Percentiles rank a stretch among this genome's conserved stretches.
These are phyloP conservation scores for Elymnias hypermnestra DNA, from an alignment of 1,140 invertebrate species.

Conservation along the genomic window DNA sequence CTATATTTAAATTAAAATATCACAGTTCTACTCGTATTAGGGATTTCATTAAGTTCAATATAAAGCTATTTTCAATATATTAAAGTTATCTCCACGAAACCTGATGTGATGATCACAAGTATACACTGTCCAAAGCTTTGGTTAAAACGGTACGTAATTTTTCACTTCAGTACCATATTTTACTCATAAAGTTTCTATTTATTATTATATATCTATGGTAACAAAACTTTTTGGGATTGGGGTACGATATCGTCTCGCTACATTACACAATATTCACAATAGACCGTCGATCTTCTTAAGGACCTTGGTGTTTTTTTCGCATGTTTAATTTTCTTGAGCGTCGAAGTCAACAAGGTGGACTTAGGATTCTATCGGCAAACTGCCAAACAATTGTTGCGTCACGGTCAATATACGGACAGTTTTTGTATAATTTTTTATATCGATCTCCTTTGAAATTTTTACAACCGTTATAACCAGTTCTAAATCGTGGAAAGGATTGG, in stretches of 20 bases:
- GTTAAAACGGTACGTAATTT: too few species aligned
- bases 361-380: conserved; percentile 60
- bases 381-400: conserved; percentile 72
- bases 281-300: conserved; percentile 64
- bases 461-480: conserved; percentile 40
- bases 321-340: conserved; percentile 59
- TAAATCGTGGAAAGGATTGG: conserved; percentile 49
- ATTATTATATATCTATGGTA: too few species aligned
- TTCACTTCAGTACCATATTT: too few species aligned
- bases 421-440: conserved; percentile 50
- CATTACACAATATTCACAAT: conserved; percentile 73
- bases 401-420: conserved; percentile 65
- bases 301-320: conserved; percentile 56
- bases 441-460: conserved; percentile 19
- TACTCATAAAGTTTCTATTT: too few species aligned
- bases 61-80: too few species aligned
- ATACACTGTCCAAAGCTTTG: too few species aligned
- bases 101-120: too few species aligned
- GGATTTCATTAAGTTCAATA: too few species aligned
- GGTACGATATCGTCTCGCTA: conserved; percentile 52
- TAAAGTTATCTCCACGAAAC: too few species aligned
- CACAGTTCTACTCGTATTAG: too few species aligned
- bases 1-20: too few species aligned
- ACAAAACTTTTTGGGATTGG: conserved; percentile 30
- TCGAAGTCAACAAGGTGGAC: conserved; percentile 70